Evolutionary conservation across 2,113 vertebrate genomes (phyloP).

Genomic region (Hydrolagus affinis): DNA sequence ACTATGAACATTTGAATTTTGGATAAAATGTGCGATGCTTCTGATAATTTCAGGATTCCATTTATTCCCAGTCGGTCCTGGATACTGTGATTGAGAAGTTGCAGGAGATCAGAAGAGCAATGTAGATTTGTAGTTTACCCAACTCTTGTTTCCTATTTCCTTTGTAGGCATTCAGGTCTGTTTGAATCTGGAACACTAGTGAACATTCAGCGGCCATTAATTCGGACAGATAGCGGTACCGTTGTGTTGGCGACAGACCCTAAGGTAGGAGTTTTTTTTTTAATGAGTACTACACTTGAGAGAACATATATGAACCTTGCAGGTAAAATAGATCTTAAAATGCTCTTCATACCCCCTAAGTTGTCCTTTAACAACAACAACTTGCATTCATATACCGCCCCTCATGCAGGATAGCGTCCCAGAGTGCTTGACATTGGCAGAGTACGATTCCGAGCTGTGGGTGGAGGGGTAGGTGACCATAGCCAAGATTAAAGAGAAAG

Average conservation of each 20-base stretch:
- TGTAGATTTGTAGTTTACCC: not conserved
- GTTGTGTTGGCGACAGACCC: conserved; percentile 79
- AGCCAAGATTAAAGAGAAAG: too few species aligned
- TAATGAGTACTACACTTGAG: not conserved
- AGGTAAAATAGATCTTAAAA: too few species aligned
- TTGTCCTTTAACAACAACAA: not conserved
- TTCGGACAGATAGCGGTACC: conserved; percentile 78
- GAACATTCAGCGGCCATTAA: conserved; percentile 93
- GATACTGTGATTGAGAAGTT: not conserved
- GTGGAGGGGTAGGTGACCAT: too few species aligned
- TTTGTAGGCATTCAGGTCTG: conserved; percentile 68
- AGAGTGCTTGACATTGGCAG: too few species aligned
- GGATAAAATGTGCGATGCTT: not conserved
- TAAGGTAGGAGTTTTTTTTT: conserved; percentile 60
- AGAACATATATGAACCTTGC: too few species aligned
- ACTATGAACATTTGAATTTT: too few species aligned
- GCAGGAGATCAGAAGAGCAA: too few species aligned
- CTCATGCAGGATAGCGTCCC: too few species aligned
- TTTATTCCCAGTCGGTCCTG: conserved; percentile 40
- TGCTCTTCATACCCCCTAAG: not conserved
- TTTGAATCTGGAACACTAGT: conserved; percentile 95
- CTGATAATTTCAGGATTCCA: conserved; percentile 9
- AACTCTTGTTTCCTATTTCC: conserved; percentile 37
- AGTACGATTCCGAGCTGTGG: too few species aligned
- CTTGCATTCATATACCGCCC: too few species aligned